A percentile compares a stretch with the other conserved stretches of the same genome.
Conservation (phyloP, 2,888 invertebrate species). For the Amblyteles armatorius region DNA sequence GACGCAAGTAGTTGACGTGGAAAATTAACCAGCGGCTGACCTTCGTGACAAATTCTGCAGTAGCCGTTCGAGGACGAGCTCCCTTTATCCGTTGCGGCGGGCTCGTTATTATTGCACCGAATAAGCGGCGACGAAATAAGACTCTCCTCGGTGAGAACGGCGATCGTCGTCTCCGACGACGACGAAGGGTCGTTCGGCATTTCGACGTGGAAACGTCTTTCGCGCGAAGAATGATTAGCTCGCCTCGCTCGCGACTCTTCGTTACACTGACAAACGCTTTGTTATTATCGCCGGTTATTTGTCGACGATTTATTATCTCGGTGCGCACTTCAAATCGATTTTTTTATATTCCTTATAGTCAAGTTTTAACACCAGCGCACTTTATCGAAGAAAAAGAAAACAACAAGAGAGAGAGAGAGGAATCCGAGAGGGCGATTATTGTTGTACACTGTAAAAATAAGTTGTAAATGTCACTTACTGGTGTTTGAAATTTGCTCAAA, state of each 20-base stretch:
- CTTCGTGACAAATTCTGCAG: slow-evolving; percentile 86
- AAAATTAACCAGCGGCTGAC: slow-evolving; percentile 68
- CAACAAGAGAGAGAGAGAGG: background rate
- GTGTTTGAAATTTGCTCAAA: no score
- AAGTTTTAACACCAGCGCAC: slow-evolving; percentile 19
- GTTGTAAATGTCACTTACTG: no score
- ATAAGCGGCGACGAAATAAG: slow-evolving; percentile 33
- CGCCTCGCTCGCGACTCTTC: background rate
- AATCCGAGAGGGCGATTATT: slow-evolving; percentile 13
- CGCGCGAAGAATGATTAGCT: background rate
- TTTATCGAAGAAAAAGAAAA: slow-evolving; percentile 13
- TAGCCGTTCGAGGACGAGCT: slow-evolving; percentile 60
- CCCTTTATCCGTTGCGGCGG: slow-evolving; percentile 68
- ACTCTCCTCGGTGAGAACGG: slow-evolving; percentile 52
- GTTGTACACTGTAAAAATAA: background rate
- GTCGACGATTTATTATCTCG: slow-evolving; percentile 52
- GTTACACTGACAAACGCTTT: slow-evolving; percentile 33
- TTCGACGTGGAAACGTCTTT: slow-evolving; percentile 4
- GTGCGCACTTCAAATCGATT: slow-evolving; percentile 28
- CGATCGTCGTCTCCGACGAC: slow-evolving; percentile 36
- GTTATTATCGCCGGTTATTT: slow-evolving; percentile 53
- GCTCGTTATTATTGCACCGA: slow-evolving; percentile 28
- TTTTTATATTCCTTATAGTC: background rate
- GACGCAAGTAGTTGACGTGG: background rate
- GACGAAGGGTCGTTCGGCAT: slow-evolving; percentile 43